Evolutionary conservation across 2,797 vertebrate genomes (phyloP), one percentile per base, ranked within the genome.

Genomic region (Atherinosoma microstoma): DNA sequence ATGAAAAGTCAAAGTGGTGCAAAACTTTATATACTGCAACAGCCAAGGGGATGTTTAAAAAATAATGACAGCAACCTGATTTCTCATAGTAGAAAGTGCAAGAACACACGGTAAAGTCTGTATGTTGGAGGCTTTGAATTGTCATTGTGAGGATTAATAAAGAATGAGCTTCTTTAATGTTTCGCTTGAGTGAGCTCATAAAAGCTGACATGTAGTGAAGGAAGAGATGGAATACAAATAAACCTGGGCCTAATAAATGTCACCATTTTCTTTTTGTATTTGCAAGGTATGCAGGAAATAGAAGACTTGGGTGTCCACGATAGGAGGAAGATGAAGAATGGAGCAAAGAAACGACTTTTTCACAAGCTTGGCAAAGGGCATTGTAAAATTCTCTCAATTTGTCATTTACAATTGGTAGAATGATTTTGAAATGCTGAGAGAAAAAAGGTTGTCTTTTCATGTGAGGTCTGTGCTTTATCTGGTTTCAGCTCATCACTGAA

Each of bases 151-250:
- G 74, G 90, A 93, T 94, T 94, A 95, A 94, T 94, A 95, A 94
- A 93, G 89, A 92, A 94, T 94, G 93, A 91, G 90, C 80, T 89
- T 87, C 89, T 94, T 94, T 93, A 94, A 94, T 93, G 92, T 93
- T 90, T 90, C 71, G 89, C 91, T 87, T 88, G 90, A 93, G 86
- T 84, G 82, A 93, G 90, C 90, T 92, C 91, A 93, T 93, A 92
- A 94, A 94, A 92, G 83, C 87, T 73, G 80, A 94, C 90, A 85
- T 85, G 88, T 75, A 86, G 81, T 61, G 77, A 85, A 86, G 87
- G 79, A 77, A 80, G 84, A 89, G 82, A 89, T 63, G 70, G 92
- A 92, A 94, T 94, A 94, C 92, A 94, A 95, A 95, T 94, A 93
- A 92, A 91, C 84, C 78, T 18, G 0, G 75, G 69, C 84, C 89